Evolutionary conservation across 2,888 invertebrate species (phyloP).

Genomic region (Eulithis prunata): DNA sequence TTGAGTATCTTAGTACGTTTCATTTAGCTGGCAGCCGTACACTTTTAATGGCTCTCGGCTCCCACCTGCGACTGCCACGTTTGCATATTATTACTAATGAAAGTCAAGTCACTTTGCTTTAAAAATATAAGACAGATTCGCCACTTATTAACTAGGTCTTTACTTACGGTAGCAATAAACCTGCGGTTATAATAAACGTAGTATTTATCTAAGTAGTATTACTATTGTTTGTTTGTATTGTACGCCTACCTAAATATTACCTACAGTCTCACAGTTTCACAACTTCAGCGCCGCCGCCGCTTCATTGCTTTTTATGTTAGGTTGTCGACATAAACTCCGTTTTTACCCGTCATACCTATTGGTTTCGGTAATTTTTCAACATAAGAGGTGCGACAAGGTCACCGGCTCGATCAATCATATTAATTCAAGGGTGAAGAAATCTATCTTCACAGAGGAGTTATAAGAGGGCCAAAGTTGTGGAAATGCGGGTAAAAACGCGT

Average conservation of each 20-base stretch:
- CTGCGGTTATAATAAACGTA: too few relatives aligned
- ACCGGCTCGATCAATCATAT: conserved; percentile 22
- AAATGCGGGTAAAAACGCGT: conserved; percentile 61
- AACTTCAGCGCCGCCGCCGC: too few relatives aligned
- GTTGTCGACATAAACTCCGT: too few relatives aligned
- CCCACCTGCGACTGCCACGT: conserved; percentile 54
- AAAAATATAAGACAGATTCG: conserved; percentile 12
- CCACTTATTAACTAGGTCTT: background rate
- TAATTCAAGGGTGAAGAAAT: conserved; percentile 24
- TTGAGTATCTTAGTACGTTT: conserved; percentile 28
- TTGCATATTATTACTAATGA: conserved; percentile 58
- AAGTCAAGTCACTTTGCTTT: conserved; percentile 27
- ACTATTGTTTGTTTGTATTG: too few relatives aligned
- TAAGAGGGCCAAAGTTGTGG: conserved; percentile 25
- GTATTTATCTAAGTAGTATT: too few relatives aligned
- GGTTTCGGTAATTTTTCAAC: background rate
- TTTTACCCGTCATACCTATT: background rate
- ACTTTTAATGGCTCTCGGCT: conserved; percentile 54
- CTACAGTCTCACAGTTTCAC: too few relatives aligned
- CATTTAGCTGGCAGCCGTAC: conserved; percentile 42
- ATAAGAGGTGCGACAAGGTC: conserved; percentile 8
- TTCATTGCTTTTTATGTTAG: too few relatives aligned
- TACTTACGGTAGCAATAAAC: too few relatives aligned
- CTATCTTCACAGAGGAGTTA: conserved; percentile 22
- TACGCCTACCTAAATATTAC: too few relatives aligned